Evolutionary conservation across 1,140 invertebrate species (phyloP), one percentile per base, ranked within the genome.

Genomic region (Orussus abietinus): DNA sequence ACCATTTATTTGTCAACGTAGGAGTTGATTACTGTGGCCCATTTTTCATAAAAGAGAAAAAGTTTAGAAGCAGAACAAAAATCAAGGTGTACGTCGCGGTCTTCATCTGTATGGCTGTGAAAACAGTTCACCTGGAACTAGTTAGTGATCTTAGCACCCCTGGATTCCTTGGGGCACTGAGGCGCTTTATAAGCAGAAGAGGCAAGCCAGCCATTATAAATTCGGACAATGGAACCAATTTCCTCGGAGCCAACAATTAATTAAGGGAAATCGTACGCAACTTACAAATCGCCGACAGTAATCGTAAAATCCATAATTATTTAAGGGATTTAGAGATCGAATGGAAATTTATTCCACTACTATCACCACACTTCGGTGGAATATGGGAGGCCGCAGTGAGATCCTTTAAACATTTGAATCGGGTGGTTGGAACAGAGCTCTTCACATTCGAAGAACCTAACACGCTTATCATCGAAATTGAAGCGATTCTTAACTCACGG

Each of bases 171-270:
- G 47, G 33, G 7, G 40, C 53, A 1, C 41, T 70, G 2, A 13
- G 22, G 3, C 40, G 57, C 12, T 66, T 66, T 36, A 42, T 50
- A n/a, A 13, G 43, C 3, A 10, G 54, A 13, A n/a, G 59, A 12
- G 56, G 60, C 7, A 14, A 42, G 9, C 42, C 55, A 1, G 1
- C 30, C 9, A 6, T 41, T 22, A 37, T 64, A 1, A 51, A 47
- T 17, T 61, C 44, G 11, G 66, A 72, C 44, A 63, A 64, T 45
- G 69, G 55, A 14, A 60, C 55, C 1, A 68, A 61, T 36, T 64
- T 68, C 44, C 49, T 57, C 1, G 61, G 65, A 5, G 57, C 55
- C 0, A 51, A 53, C 22, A 49, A 45, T 12, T n/a, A 51, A 37
- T 20, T 58, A 3, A 29, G 47, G 33, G 49, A 56, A 32, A n/a